Evolutionary conservation across 2,797 vertebrate species (phyloP).

Genomic region (Diplodus puntazzo): DNA sequence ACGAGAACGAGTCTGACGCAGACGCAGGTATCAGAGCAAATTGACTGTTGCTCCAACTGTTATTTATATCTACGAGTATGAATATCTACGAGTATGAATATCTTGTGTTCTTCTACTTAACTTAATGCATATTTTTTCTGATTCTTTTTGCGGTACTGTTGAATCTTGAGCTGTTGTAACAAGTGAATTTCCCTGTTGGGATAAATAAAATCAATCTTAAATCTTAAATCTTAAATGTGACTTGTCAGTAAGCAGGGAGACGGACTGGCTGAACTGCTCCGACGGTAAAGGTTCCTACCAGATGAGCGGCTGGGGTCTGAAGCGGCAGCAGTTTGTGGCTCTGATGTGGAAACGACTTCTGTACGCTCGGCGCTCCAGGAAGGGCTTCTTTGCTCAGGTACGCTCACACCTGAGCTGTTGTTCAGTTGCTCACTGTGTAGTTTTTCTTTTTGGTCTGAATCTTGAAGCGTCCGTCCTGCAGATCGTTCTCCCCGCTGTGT

Average conservation of each 20-base stretch:
- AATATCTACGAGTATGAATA: no score
- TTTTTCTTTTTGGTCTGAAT: neutral
- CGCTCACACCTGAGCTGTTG: neutral
- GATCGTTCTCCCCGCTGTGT: slow-evolving; percentile 97
- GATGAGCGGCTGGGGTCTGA: slow-evolving; percentile 93
- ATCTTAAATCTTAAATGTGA: neutral
- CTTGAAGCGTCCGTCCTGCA: slow-evolving; percentile 67
- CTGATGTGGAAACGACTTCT: slow-evolving; percentile 96
- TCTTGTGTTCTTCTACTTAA: no score
- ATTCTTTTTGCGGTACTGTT: no score
- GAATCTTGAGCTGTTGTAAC: no score
- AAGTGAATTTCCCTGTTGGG: no score
- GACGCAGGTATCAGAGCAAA: slow-evolving; percentile 67
- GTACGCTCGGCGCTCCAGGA: slow-evolving; percentile 93
- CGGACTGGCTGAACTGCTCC: slow-evolving; percentile 90
- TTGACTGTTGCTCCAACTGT: no score
- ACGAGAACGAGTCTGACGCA: slow-evolving; percentile 89
- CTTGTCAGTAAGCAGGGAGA: slow-evolving; percentile 90
- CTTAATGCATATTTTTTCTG: no score
- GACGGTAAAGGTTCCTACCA: slow-evolving; percentile 94
- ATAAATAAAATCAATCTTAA: no score
- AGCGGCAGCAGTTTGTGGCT: slow-evolving; percentile 93
- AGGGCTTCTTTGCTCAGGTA: slow-evolving; percentile 98
- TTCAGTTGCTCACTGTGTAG: no score
- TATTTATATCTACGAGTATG: no score